Evolutionary conservation across 2,113 vertebrate species (phyloP).

Genomic region (Myiagra hebetior): DNA sequence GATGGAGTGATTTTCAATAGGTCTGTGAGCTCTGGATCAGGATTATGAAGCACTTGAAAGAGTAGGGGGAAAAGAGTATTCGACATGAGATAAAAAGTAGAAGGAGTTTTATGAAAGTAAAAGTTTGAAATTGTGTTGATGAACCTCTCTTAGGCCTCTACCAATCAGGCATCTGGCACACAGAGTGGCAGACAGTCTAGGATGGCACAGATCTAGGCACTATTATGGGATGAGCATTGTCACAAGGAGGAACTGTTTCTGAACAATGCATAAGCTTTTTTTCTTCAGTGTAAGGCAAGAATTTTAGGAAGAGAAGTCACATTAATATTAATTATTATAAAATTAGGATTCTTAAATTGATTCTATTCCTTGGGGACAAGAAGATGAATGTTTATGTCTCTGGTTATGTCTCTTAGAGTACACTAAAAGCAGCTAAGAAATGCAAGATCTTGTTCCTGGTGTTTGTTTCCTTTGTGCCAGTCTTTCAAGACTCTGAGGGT

Average conservation of each 20-base stretch:
- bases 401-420: neutral
- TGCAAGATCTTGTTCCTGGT: neutral
- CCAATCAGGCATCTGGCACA: neutral
- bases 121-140: neutral
- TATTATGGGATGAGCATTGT: conserved; percentile 11
- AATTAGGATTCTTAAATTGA: neutral
- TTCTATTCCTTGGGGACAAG: neutral
- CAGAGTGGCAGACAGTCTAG: neutral
- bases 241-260: neutral
- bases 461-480: neutral
- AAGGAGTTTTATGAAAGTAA: neutral
- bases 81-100: neutral
- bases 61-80: neutral
- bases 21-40: neutral
- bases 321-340: neutral
- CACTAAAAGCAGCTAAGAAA: neutral
- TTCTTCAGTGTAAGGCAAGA: neutral
- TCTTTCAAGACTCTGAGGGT: neutral
- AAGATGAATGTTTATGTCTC: neutral
- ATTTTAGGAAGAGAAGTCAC: neutral
- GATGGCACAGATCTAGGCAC: neutral
- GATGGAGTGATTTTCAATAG: neutral
- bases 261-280: neutral
- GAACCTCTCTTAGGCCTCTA: neutral
- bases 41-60: neutral